These are phyloP conservation scores for Lordiphosa collinella DNA, from an alignment of 1,140 invertebrate species.

Conservation along the genomic window DNA sequence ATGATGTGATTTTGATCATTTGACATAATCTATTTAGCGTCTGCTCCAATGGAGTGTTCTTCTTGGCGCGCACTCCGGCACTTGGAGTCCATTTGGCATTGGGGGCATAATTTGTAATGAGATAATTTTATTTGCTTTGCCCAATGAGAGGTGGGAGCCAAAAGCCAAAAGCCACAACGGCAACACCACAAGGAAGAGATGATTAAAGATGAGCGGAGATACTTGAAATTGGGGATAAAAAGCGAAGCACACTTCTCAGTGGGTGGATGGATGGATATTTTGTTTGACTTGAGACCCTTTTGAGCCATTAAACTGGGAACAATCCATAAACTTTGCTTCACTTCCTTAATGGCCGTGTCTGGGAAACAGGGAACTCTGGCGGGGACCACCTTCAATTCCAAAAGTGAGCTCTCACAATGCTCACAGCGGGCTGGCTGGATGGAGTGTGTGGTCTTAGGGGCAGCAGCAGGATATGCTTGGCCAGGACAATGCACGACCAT, in stretches of 20 bases:
- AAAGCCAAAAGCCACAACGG: no score
- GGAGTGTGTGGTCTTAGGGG: conserved; percentile 56
- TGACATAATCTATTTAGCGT: conserved; percentile 78
- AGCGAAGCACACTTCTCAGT: no score
- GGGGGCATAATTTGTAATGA: conserved; percentile 75
- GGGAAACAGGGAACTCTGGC: not conserved
- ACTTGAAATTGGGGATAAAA: no score
- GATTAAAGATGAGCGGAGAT: no score
- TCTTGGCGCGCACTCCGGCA: not conserved
- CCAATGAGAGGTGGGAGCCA: conserved; percentile 37
- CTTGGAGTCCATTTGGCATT: conserved; percentile 19
- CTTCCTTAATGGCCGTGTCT: no score
- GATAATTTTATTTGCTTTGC: conserved; percentile 78
- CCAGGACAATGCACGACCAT: conserved; percentile 58
- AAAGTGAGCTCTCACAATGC: not conserved
- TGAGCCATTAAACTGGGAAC: no score
- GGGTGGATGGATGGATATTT: no score
- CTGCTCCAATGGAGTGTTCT: conserved; percentile 22
- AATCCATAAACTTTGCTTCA: no score
- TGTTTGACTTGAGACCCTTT: no score
- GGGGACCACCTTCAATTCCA: conserved; percentile 16
- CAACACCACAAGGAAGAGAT: not conserved
- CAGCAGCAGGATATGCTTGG: conserved; percentile 58
- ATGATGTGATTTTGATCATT: conserved; percentile 77
- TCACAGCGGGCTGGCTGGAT: conserved; percentile 26